These are phyloP conservation scores for Frankliniella fusca DNA, from an alignment of 2,888 invertebrate genomes.

Conservation along the genomic window DNA sequence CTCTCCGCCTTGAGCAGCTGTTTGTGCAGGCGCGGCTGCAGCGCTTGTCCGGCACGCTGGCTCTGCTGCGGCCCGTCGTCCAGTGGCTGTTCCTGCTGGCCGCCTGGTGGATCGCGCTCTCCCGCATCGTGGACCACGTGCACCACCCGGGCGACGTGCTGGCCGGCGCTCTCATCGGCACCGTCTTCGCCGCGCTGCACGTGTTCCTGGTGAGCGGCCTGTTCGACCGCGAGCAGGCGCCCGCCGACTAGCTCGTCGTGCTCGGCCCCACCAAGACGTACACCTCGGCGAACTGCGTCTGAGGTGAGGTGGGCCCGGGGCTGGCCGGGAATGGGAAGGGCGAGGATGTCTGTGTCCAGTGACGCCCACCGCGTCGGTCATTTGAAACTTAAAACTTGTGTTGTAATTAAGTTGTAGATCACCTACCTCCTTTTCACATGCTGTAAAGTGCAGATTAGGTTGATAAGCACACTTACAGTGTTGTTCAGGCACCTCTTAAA, in stretches of 20 bases:
- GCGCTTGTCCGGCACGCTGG: conserved; percentile 40
- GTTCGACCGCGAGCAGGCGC: not conserved
- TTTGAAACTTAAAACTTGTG: too few species aligned
- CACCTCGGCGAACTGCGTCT: not conserved
- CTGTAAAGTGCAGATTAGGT: too few species aligned
- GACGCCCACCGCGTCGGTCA: too few species aligned
- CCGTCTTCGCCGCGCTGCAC: conserved; percentile 32
- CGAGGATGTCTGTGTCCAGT: too few species aligned
- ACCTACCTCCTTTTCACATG: too few species aligned
- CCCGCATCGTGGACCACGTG: conserved; percentile 56
- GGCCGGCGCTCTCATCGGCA: conserved; percentile 49
- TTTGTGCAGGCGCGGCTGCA: not conserved
- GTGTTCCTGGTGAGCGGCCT: conserved; percentile 18
- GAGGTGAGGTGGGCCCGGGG: too few species aligned
- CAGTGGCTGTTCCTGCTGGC: conserved; percentile 50
- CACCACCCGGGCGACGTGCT: conserved; percentile 59
- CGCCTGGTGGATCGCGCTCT: conserved; percentile 49
- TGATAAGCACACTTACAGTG: too few species aligned
- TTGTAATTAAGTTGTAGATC: too few species aligned
- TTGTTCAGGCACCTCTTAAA: too few species aligned
- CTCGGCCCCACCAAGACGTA: not conserved
- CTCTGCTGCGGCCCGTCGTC: conserved; percentile 50
- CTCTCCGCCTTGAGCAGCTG: not conserved
- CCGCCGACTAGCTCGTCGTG: not conserved
- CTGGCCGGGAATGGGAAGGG: too few species aligned